Percentiles rank a stretch among this genome's conserved stretches.
Conservation (phyloP, 2,797 vertebrate genomes). For the Sebastolobus altivelis region DNA sequence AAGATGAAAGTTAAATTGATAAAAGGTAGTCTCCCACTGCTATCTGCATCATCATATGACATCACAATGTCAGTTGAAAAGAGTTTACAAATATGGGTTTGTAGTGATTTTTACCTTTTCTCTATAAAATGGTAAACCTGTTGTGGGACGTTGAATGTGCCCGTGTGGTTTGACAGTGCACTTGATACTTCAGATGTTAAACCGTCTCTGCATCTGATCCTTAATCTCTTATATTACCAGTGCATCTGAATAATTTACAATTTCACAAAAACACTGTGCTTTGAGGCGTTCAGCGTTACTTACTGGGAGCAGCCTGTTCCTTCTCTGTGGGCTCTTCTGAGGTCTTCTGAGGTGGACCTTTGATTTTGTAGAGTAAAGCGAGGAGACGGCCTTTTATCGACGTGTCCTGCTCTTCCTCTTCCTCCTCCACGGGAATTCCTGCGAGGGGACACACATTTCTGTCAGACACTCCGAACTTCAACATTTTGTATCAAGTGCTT, state of each 20-base stretch:
- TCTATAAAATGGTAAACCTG: neutral
- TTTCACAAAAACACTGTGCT: neutral
- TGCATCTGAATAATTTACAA: neutral
- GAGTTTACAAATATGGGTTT: neutral
- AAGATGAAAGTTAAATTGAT: neutral
- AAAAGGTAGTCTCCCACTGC: neutral
- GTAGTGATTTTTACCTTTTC: too few relatives aligned
- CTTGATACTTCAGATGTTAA: neutral
- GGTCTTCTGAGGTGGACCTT: slow-evolving; percentile 91
- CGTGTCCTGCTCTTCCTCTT: slow-evolving; percentile 91
- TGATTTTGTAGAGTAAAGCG: slow-evolving; percentile 94
- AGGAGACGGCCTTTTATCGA: slow-evolving; percentile 94
- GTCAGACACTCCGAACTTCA: slow-evolving; percentile 9
- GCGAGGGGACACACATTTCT: slow-evolving; percentile 30
- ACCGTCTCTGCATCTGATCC: neutral
- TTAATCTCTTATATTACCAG: neutral
- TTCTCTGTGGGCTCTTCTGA: slow-evolving; percentile 88
- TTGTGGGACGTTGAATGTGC: neutral
- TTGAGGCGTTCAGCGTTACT: slow-evolving; percentile 58
- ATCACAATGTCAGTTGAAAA: neutral
- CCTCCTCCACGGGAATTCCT: slow-evolving; percentile 96
- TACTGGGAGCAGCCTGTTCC: slow-evolving; percentile 91
- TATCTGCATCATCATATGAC: neutral
- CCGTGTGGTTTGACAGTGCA: neutral
- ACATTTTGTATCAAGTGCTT: neutral